Evolutionary conservation across 2,888 invertebrate species (phyloP).

Genomic region (Torymus aiolomorphi): DNA sequence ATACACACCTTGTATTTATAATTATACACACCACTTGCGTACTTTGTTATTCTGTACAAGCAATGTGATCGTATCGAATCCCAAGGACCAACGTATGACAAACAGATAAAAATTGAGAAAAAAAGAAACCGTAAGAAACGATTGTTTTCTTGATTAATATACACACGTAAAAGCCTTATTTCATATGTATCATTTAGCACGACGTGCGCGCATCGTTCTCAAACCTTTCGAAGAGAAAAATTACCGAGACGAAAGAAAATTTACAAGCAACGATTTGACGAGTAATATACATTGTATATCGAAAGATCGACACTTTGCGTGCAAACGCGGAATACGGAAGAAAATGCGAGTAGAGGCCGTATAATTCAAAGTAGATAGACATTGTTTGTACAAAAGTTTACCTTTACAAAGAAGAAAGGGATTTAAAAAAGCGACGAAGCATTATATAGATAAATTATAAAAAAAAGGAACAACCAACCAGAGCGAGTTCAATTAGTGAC

Average conservation of each 20-base stretch:
- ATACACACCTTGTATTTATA: constrained; percentile 31
- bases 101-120: too few species aligned
- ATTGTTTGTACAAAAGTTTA: constrained; percentile 53
- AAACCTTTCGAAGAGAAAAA: constrained; percentile 25
- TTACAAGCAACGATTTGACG: constrained; percentile 14
- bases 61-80: constrained; percentile 48
- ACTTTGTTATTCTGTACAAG: constrained; percentile 34
- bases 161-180: constrained; percentile 17
- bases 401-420: constrained; percentile 28
- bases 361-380: constrained; percentile 41
- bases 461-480: constrained; percentile 15
- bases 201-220: background rate
- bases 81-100: constrained; percentile 43
- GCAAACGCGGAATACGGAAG: background rate
- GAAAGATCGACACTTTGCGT: constrained; percentile 19
- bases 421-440: too few species aligned
- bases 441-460: constrained; percentile 40
- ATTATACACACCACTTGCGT: background rate
- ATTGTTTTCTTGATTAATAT: constrained; percentile 27
- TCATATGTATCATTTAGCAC: constrained; percentile 31
- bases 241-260: background rate
- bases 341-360: constrained; percentile 34
- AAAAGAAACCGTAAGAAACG: constrained; percentile 28
- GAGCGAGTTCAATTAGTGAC: constrained; percentile 13
- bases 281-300: background rate